Percentiles rank a stretch among this genome's conserved stretches.
phyloP scores from a whole-genome alignment of 2,888 invertebrate genomes.

The Aphrophora alni region DNA sequence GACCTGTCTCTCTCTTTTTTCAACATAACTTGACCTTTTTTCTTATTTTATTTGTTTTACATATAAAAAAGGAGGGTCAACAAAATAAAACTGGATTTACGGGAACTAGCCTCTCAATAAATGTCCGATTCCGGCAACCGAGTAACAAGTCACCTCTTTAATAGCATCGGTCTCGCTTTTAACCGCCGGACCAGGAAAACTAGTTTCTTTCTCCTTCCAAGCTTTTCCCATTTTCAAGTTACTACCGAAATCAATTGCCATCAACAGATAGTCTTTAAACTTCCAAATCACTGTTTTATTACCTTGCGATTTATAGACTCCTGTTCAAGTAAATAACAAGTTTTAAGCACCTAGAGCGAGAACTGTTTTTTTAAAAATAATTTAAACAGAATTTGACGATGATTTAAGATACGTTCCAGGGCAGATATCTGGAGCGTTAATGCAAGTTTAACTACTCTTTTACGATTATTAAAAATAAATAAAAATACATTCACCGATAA shows the following conservation, averaged over 20 bases:
- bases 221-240: background rate
- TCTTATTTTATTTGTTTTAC: constrained; percentile 31
- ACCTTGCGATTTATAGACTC: background rate
- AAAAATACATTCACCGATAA: too few species aligned
- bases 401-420: too few species aligned
- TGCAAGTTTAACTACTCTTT: too few species aligned
- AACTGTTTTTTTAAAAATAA: too few species aligned
- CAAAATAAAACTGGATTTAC: constrained; percentile 36
- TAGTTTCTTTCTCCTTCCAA: background rate
- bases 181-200: constrained; percentile 10
- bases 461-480: too few species aligned
- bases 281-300: background rate
- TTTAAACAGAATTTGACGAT: too few species aligned
- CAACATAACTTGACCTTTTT: constrained; percentile 16
- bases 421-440: too few species aligned
- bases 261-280: too few species aligned
- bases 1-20: constrained; percentile 12
- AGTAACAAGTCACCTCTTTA: constrained; percentile 29
- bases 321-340: background rate
- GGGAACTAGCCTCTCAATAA: constrained; percentile 28
- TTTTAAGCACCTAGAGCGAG: background rate
- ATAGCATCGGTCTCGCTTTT: constrained; percentile 22
- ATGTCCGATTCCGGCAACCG: constrained; percentile 20
- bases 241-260: constrained; percentile 36
- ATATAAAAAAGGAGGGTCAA: constrained; percentile 17